These are phyloP conservation scores for Nibea albiflora DNA, from an alignment of 2,113 vertebrate genomes.

Conservation along the genomic window DNA sequence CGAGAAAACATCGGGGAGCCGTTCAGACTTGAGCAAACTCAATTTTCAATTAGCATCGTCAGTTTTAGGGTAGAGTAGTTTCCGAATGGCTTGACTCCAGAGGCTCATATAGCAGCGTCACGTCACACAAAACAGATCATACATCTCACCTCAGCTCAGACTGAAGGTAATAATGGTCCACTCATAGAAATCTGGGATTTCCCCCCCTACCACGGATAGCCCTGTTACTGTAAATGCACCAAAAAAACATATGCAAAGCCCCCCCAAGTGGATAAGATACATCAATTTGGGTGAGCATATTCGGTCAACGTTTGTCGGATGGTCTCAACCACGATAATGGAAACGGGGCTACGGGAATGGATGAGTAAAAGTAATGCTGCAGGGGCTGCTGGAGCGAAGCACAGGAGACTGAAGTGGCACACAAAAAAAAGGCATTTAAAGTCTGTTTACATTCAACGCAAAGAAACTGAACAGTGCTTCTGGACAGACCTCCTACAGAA, in stretches of 20 bases:
- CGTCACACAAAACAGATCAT: constrained; percentile 12
- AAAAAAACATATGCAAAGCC: background rate
- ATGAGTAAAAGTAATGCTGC: constrained; percentile 19
- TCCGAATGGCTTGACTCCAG: constrained; percentile 42
- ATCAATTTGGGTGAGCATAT: constrained; percentile 2
- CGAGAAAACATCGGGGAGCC: constrained; percentile 12
- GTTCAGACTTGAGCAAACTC: background rate
- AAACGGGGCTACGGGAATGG: background rate
- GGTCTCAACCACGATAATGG: background rate
- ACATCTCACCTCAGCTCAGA: constrained; percentile 7
- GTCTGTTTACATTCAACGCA: constrained; percentile 76
- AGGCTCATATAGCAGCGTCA: constrained; percentile 47
- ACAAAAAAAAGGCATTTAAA: constrained; percentile 56
- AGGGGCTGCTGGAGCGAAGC: background rate
- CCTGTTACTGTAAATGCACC: constrained; percentile 10
- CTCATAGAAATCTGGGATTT: background rate
- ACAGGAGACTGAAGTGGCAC: constrained; percentile 21
- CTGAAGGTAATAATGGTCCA: constrained; percentile 1
- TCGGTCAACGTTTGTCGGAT: background rate
- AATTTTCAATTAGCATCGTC: constrained; percentile 15
- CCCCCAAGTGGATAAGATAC: background rate
- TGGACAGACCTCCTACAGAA: constrained; percentile 23
- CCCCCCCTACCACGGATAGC: constrained; percentile 13
- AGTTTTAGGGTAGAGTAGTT: constrained; percentile 6
- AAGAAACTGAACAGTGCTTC: constrained; percentile 35